These are phyloP conservation scores for Hesperophylax magnus DNA, from an alignment of 1,140 invertebrate species.

Conservation along the genomic window DNA sequence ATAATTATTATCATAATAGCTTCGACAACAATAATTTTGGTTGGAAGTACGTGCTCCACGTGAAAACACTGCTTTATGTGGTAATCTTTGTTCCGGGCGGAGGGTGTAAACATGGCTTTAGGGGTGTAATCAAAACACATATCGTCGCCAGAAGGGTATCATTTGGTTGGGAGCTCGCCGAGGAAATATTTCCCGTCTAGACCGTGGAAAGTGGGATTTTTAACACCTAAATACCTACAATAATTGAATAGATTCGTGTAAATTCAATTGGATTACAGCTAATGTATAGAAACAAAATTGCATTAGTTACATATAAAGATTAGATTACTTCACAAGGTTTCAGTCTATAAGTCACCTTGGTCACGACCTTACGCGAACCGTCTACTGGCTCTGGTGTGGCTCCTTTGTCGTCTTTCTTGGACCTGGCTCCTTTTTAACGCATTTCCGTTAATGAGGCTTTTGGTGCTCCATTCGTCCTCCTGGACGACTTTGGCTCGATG, in stretches of 20 bases:
- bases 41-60: slow-evolving; percentile 12
- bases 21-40: slow-evolving; percentile 5
- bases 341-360: too few relatives aligned
- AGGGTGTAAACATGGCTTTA: slow-evolving; percentile 53
- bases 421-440: too few relatives aligned
- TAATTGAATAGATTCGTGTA: neutral
- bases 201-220: neutral
- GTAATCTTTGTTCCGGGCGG: slow-evolving; percentile 31
- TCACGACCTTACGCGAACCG: too few relatives aligned
- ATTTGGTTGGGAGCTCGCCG: neutral
- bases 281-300: too few relatives aligned
- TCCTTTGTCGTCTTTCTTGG: too few relatives aligned
- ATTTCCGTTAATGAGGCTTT: too few relatives aligned
- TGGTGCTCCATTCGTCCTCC: too few relatives aligned
- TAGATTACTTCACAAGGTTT: too few relatives aligned
- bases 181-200: slow-evolving; percentile 20
- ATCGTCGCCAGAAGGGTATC: slow-evolving; percentile 18
- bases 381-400: too few relatives aligned
- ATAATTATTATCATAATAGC: slow-evolving; percentile 9
- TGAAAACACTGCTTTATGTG: slow-evolving; percentile 36
- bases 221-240: neutral
- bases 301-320: too few relatives aligned
- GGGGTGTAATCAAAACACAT: slow-evolving; percentile 53
- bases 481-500: too few relatives aligned
- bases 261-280: too few relatives aligned